phyloP scores from a whole-genome alignment of 2,888 invertebrate species.

The Zelleria hepariella region DNA sequence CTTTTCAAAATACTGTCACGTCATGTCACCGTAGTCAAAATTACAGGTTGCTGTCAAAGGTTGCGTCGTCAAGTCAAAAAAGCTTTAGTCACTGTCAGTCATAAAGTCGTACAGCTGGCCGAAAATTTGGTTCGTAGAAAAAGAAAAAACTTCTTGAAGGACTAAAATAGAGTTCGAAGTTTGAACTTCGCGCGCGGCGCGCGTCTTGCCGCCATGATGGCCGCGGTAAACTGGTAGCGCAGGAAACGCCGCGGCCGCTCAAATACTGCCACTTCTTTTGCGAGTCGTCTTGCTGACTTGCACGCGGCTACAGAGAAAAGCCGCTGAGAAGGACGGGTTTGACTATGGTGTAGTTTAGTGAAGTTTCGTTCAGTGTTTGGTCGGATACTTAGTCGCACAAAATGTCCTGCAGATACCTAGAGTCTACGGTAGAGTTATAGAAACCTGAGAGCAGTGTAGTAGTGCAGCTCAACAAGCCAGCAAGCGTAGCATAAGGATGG shows the following conservation, averaged over 20 bases:
- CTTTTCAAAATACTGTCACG: slow-evolving; percentile 2
- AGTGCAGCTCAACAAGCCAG: no score
- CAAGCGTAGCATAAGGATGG: no score
- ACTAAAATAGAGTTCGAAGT: slow-evolving; percentile 38
- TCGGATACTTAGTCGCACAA: no score
- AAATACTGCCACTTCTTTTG: slow-evolving; percentile 59
- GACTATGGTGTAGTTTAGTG: no score
- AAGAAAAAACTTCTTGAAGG: slow-evolving; percentile 25
- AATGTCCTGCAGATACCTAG: no score
- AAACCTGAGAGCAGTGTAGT: no score
- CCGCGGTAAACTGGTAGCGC: slow-evolving; percentile 44
- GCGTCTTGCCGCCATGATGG: slow-evolving; percentile 51
- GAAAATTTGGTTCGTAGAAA: slow-evolving; percentile 22
- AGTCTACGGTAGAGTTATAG: no score
- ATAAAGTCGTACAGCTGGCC: slow-evolving; percentile 2
- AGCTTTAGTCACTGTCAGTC: slow-evolving; percentile 20
- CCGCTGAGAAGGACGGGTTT: background rate
- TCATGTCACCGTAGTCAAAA: slow-evolving; percentile 17
- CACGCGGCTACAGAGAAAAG: background rate
- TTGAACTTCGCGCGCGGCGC: slow-evolving; percentile 34
- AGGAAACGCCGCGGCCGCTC: slow-evolving; percentile 27
- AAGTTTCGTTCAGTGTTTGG: no score
- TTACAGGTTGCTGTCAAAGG: background rate
- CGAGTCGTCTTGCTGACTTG: slow-evolving; percentile 5
- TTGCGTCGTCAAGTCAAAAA: background rate